A percentile compares a stretch with the other conserved stretches of the same genome.
Evolutionary conservation across 2,113 vertebrate genomes (phyloP).

Genomic region (Phalacrocorax carbo): DNA sequence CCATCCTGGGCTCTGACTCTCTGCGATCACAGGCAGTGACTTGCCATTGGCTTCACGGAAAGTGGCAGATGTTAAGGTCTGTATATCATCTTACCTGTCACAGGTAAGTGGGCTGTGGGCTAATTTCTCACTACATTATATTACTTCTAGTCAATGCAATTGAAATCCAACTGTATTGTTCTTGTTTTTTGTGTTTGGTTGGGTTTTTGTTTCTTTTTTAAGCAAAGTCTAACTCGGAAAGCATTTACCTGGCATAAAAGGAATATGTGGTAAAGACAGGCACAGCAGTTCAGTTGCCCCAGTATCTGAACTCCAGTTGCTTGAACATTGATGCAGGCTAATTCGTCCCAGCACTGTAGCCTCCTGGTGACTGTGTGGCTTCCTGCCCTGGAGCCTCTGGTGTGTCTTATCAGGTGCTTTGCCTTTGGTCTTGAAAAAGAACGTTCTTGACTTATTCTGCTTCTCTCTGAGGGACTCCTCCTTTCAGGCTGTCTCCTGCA

Average conservation of each 20-base stretch:
- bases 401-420: neutral
- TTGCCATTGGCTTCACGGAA: fast-evolving
- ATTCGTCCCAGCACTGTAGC: neutral
- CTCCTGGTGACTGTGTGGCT: neutral
- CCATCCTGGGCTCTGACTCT: neutral
- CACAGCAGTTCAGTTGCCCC: neutral
- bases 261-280: neutral
- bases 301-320: neutral
- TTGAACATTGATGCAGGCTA: neutral
- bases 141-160: neutral
- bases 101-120: neutral
- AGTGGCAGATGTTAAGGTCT: neutral
- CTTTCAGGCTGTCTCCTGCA: neutral
- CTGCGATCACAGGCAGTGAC: neutral
- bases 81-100: neutral
- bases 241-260: neutral
- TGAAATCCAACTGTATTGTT: too few species aligned
- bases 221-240: neutral
- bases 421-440: neutral
- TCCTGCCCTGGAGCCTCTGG: neutral
- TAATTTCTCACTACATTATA: neutral
- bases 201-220: too few species aligned
- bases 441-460: neutral
- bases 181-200: neutral
- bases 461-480: neutral